phyloP scores from a whole-genome alignment of 2,113 vertebrate genomes.

The Crotalus tigris region DNA sequence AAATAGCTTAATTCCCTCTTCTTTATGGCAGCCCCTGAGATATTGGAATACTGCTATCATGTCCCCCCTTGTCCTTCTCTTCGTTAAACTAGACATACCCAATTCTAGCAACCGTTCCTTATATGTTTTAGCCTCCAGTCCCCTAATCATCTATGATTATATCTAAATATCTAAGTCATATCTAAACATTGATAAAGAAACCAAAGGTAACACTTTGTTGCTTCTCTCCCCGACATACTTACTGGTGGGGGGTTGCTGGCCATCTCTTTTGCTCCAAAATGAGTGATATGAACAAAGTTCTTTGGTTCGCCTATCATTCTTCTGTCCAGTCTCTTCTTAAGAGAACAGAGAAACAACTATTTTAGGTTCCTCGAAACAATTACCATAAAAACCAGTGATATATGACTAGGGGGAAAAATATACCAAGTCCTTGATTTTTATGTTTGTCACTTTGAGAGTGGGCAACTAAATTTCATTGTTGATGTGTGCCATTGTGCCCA shows the following conservation, averaged over 20 bases:
- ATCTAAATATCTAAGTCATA: background rate
- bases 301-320: constrained; percentile 90
- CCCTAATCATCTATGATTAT: no score
- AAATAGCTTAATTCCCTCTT: no score
- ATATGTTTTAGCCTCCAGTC: no score
- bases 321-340: constrained; percentile 85
- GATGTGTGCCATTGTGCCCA: no score
- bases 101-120: no score
- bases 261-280: constrained; percentile 84
- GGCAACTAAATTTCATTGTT: no score
- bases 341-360: background rate
- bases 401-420: background rate
- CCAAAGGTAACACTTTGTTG: background rate
- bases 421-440: background rate
- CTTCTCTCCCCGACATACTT: constrained; percentile 47
- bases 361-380: background rate
- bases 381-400: background rate
- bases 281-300: constrained; percentile 89
- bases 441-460: no score
- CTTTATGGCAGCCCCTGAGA: no score
- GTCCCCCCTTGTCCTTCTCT: no score
- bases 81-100: no score
- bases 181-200: background rate
- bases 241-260: constrained; percentile 73
- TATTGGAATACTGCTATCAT: no score